A percentile compares a stretch with the other conserved stretches of the same genome.
These are phyloP conservation scores for Actinemys pallida DNA, from an alignment of 2,113 vertebrate species.

Conservation along the genomic window DNA sequence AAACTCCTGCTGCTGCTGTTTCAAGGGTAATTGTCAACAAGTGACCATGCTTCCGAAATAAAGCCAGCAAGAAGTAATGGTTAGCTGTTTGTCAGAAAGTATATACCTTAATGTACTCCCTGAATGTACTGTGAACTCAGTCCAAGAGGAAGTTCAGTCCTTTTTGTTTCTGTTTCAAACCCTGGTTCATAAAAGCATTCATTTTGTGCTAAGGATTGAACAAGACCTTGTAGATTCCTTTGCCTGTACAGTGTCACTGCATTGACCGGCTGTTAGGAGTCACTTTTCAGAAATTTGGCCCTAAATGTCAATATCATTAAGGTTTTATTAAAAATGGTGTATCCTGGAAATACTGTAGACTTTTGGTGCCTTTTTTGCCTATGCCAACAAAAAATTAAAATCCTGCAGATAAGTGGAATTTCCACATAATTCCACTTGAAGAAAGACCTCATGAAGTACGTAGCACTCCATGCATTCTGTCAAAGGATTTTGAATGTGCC, in stretches of 20 bases:
- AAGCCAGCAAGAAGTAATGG: background rate
- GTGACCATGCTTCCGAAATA: background rate
- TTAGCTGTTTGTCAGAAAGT: background rate
- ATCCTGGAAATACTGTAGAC: background rate
- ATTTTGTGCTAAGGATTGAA: background rate
- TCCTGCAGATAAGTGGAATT: background rate
- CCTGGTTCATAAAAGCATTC: background rate
- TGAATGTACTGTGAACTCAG: background rate
- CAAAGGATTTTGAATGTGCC: background rate
- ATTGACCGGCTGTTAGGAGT: background rate
- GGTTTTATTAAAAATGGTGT: conserved; percentile 8
- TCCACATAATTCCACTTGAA: conserved; percentile 41
- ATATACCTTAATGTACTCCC: background rate
- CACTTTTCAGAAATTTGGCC: background rate
- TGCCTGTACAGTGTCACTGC: background rate
- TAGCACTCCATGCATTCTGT: background rate
- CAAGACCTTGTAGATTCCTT: background rate
- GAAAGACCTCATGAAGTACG: conserved; percentile 62
- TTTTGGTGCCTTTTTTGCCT: conserved; percentile 21
- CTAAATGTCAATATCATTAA: background rate
- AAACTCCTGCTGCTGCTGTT: background rate
- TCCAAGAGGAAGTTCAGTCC: background rate
- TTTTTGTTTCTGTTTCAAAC: background rate
- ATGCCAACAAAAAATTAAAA: background rate
- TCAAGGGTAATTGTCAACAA: background rate